A percentile compares a stretch with the other conserved stretches of the same genome.
Conservation (phyloP, 1,140 invertebrate species). For the Apis laboriosa region DNA sequence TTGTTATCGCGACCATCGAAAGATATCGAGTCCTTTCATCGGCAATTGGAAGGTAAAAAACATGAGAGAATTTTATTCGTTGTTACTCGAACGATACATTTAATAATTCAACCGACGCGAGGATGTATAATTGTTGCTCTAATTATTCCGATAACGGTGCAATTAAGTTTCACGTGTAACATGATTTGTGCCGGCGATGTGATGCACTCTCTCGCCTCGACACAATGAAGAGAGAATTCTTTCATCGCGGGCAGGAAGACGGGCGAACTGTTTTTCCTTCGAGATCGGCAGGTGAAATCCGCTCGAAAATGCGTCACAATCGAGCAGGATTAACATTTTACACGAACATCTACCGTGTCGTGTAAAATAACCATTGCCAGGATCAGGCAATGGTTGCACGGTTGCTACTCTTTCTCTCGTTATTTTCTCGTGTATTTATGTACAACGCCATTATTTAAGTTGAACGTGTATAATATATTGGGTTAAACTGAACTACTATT, state of each 20-base stretch:
- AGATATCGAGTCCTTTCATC: not conserved
- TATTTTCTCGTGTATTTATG: slow-evolving; percentile 64
- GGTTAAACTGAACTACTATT: slow-evolving; percentile 22
- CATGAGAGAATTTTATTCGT: not conserved
- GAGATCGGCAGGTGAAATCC: slow-evolving; percentile 69
- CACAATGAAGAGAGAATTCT: slow-evolving; percentile 29
- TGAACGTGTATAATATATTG: slow-evolving; percentile 6
- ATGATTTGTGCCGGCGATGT: slow-evolving; percentile 22
- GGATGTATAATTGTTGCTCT: slow-evolving; percentile 4
- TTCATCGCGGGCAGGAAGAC: slow-evolving; percentile 23
- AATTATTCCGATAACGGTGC: slow-evolving; percentile 24
- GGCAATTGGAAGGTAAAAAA: not conserved
- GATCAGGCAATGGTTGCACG: slow-evolving; percentile 64
- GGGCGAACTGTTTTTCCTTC: slow-evolving; percentile 67
- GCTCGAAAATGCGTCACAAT: slow-evolving; percentile 72
- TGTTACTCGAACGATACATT: not conserved
- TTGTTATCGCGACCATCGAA: not conserved
- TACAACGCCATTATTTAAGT: too few species aligned
- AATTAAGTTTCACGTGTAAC: slow-evolving; percentile 40
- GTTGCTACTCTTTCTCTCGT: slow-evolving; percentile 64
- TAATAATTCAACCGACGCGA: not conserved
- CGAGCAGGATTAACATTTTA: slow-evolving; percentile 78
- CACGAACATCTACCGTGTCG: slow-evolving; percentile 77
- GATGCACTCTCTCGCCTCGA: slow-evolving; percentile 10
- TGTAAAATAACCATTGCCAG: slow-evolving; percentile 78